Percentiles rank a stretch among this genome's conserved stretches.
These are phyloP conservation scores for Triplophysa siluroides DNA, from an alignment of 2,113 vertebrate genomes.

Conservation along the genomic window DNA sequence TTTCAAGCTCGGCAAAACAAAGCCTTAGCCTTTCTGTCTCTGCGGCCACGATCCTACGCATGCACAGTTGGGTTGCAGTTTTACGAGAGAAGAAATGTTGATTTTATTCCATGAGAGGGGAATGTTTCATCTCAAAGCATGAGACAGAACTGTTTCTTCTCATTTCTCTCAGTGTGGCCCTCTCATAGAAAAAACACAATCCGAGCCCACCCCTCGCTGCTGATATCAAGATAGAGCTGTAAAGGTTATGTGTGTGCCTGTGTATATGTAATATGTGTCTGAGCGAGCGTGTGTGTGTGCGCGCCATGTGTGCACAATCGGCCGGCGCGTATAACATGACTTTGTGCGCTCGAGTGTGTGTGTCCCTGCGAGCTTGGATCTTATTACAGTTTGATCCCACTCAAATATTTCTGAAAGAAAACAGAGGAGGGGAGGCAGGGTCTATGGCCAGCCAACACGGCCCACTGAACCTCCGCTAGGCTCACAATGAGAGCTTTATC, in stretches of 20 bases:
- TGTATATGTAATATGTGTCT: conserved; percentile 1
- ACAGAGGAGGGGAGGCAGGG: conserved; percentile 71
- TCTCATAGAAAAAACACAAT: conserved; percentile 65
- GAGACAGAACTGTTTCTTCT: conserved; percentile 65
- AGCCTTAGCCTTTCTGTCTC: conserved; percentile 42
- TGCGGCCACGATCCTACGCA: conserved; percentile 52
- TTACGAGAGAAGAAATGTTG: conserved; percentile 56
- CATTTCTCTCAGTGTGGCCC: conserved; percentile 69
- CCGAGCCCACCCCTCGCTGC: conserved; percentile 59
- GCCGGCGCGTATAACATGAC: conserved; percentile 46
- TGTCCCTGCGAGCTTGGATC: conserved; percentile 73
- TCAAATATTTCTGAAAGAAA: conserved; percentile 83
- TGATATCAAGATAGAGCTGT: conserved; percentile 59
- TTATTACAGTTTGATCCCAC: conserved; percentile 82
- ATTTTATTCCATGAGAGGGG: conserved; percentile 62
- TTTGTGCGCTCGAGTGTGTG: conserved; percentile 43
- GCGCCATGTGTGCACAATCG: conserved; percentile 44
- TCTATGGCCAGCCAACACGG: conserved; percentile 67
- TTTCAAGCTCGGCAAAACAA: conserved; percentile 36
- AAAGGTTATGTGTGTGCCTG: conserved; percentile 31
- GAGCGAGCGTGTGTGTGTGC: conserved; percentile 34
- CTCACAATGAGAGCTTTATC: conserved; percentile 78
- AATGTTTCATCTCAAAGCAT: conserved; percentile 73
- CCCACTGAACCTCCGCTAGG: conserved; percentile 64
- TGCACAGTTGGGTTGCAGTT: conserved; percentile 53